Base-by-base conservation (phyloP, 2,113 vertebrate species). In the Glaucidium brasilianum region DNA sequence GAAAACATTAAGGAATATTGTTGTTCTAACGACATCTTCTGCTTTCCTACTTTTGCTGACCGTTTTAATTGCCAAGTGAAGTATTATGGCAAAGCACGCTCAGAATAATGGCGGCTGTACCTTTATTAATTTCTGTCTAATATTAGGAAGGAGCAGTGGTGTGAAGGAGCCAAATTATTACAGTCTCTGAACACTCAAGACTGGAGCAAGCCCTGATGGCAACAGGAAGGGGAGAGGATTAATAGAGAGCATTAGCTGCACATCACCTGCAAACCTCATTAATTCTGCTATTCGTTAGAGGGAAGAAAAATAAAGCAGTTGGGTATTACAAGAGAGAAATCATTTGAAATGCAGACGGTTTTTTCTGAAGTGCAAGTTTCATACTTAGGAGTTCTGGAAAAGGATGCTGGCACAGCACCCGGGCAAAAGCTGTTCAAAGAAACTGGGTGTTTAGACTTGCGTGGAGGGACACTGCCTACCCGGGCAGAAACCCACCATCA, bases 271-370 rank as follows among this genome's bases (percentile, higher is more conserved):
- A 78, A 18, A 11, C 22, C 15, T 2, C 34, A 4, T 18, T 25
- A 30, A 26, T 27, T 64, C 68, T 45, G 68, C 49, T 30, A 1
- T 35, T 78, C 17, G 10, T 25, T 20, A 23, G 9, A 52, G 55
- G 43, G 45, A 37, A 12, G 32, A 12, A 50, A 45, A 80, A 5
- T 4, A 17, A 49, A 91, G 53, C 30, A 25, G 37, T 5, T 20
- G 26, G 49, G 2, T 23, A 4, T 17, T 11, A 10, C 30, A 9
- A 20, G 41, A 56, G 52, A 32, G 35, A 50, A 55, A 37, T 19
- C 7, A 2, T 30, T 41, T 55, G 83, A 58, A 68, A 56, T 0
- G 2, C 11, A 45, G 67, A 15, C 4, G 3, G 3, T 3, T 32
- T 9, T 52, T 45, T 29, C n/a, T 29, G 21, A 45, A 64, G 22